Percentiles rank a stretch among this genome's conserved stretches.
phyloP scores from a whole-genome alignment of 2,113 vertebrate species.

The Centrocercus urophasianus region DNA sequence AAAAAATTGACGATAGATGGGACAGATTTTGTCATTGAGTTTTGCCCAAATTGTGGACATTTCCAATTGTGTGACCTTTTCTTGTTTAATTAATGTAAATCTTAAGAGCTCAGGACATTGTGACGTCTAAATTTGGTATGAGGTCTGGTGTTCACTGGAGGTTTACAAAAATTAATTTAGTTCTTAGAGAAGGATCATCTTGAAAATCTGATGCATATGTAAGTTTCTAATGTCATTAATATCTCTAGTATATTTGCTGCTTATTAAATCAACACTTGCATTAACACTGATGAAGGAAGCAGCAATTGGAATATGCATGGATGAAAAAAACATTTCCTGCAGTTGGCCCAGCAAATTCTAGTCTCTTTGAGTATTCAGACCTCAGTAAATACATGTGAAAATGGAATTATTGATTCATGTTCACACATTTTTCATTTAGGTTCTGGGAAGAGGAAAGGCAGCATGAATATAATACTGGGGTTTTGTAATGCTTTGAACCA shows the following conservation, averaged over 20 bases:
- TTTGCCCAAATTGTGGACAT: conserved; percentile 3
- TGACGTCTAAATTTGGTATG: background rate
- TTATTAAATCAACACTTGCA: background rate
- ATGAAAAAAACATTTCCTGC: background rate
- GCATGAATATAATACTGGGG: background rate
- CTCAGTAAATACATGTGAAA: background rate
- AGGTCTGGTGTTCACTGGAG: background rate
- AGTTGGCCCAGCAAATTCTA: background rate
- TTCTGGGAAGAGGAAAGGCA: background rate
- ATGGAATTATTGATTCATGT: background rate
- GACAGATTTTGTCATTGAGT: conserved; percentile 13
- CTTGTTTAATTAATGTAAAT: conserved; percentile 48
- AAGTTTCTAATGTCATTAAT: background rate
- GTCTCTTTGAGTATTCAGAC: background rate
- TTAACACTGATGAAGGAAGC: background rate
- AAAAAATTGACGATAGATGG: conserved; percentile 8
- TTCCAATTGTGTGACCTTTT: conserved; percentile 63
- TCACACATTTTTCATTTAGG: background rate
- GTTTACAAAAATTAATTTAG: background rate
- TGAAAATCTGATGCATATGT: background rate
- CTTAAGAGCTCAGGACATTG: background rate
- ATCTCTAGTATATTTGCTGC: background rate
- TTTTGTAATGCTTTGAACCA: background rate
- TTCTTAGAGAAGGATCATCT: background rate
- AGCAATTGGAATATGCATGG: background rate